Percentiles rank a stretch among this genome's conserved stretches.
Evolutionary conservation across 1,140 invertebrate species (phyloP).

Genomic region (Hylyphantes graminicola): DNA sequence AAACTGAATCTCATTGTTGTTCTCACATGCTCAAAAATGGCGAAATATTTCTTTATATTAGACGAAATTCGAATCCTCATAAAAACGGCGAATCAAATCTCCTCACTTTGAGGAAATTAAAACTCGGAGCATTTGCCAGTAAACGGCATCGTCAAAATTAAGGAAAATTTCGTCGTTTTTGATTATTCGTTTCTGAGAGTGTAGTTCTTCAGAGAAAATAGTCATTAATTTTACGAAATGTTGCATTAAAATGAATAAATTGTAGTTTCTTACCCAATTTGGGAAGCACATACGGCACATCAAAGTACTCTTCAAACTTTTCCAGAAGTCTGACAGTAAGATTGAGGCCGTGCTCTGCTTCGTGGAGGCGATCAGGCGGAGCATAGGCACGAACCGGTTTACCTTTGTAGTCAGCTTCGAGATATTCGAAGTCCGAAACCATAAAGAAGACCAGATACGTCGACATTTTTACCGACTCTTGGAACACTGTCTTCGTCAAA

Average conservation of each 20-base stretch:
- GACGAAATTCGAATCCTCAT: too few relatives aligned
- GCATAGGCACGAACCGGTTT: slow-evolving; percentile 42
- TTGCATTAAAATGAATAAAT: neutral
- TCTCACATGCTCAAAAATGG: too few relatives aligned
- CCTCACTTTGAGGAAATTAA: too few relatives aligned
- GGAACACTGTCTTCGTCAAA: slow-evolving; percentile 72
- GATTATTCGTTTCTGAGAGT: too few relatives aligned
- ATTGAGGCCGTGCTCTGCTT: slow-evolving; percentile 29
- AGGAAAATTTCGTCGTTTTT: too few relatives aligned
- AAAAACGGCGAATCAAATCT: too few relatives aligned
- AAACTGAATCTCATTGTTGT: too few relatives aligned
- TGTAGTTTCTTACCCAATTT: slow-evolving; percentile 26
- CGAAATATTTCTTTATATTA: too few relatives aligned
- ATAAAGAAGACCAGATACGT: slow-evolving; percentile 93
- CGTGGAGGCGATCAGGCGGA: neutral
- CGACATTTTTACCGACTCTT: slow-evolving; percentile 87
- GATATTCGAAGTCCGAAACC: slow-evolving; percentile 82
- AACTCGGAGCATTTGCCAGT: too few relatives aligned
- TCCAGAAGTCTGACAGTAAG: slow-evolving; percentile 5
- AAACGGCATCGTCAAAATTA: too few relatives aligned
- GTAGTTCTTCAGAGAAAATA: too few relatives aligned
- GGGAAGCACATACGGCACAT: slow-evolving; percentile 27
- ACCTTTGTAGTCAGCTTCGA: slow-evolving; percentile 35
- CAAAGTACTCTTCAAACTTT: slow-evolving; percentile 30
- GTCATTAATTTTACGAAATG: too few relatives aligned